Conservation (phyloP, 2,797 vertebrate genomes). For the Coreius guichenoti region DNA sequence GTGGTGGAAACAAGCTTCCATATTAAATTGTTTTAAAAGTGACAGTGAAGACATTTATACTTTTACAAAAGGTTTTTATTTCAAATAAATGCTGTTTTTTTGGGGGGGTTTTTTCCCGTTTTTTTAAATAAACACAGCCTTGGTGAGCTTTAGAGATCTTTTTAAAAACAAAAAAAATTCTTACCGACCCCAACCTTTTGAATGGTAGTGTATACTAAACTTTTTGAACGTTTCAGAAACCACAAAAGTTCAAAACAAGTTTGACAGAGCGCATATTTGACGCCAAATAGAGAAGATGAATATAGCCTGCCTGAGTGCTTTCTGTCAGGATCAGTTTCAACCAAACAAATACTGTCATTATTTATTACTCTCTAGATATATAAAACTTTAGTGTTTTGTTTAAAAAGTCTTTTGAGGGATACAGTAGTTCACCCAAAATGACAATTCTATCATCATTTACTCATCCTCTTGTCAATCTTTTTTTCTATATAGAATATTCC, state of each 20-base stretch:
- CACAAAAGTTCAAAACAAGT: neutral
- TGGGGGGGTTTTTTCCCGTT: too few relatives aligned
- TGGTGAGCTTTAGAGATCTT: neutral
- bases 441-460: neutral
- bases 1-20: too few relatives aligned
- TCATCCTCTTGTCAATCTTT: neutral
- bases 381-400: neutral
- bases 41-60: neutral
- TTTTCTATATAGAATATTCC: neutral
- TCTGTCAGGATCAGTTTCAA: neutral
- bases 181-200: neutral
- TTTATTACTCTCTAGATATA: neutral
- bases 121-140: neutral
- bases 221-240: neutral
- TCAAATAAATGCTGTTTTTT: too few relatives aligned
- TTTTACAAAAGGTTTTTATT: too few relatives aligned
- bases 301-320: neutral
- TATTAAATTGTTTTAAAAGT: neutral
- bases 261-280: neutral
- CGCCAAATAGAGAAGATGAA: neutral
- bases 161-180: neutral
- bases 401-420: neutral
- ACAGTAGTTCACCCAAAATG: neutral
- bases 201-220: neutral
- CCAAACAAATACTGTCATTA: neutral